Base-by-base conservation (phyloP, 2,797 vertebrate species). In the Gallirallus australis region DNA sequence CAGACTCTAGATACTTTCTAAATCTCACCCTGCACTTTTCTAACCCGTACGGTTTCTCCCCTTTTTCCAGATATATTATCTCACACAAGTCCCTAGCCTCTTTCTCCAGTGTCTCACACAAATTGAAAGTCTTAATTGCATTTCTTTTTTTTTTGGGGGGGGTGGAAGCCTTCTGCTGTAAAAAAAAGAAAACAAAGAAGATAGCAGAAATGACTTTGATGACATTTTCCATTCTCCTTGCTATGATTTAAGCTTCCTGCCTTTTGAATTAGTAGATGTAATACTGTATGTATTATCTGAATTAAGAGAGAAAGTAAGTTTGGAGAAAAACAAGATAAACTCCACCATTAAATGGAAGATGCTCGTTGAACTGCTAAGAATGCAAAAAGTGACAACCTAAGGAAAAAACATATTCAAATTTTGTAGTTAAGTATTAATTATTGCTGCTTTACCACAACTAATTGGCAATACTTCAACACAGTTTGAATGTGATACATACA, bases 121-220 rank as follows among this genome's bases (percentile, higher is more conserved):
- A 72, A 59, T 63, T 71, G 21, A 39, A 75, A 59, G 6, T 47
- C 14, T 80, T 86, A 50, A 31, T 39, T 52, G 21, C 28, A 86
- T 30, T 5, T 14, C 33, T 3, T 2, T 1, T 15, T 63, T 73
- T 25, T 24, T 27, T 2, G 7, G 11, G 12, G 24, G 9, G 0
- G 10, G 28, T 23, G 17, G 28, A 4, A 1, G 1, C 8, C 15
- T 63, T 33, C 2, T 33, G 8, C 20, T 77, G 20, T 37, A 65
- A 81, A 91, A 82, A 50, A 50, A 9, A 50, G 35, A 15, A 69
- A 53, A 63, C 1, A 21, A 50, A 42, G 2, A 56, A 23, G 11
- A 20, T 68, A 77, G 30, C 3, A 60, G n/a, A 72, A 71, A 7
- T 30, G 4, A 45, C 13, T 39, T 20, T 37, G 9, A 80, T 23